A percentile compares a stretch with the other conserved stretches of the same genome.
Evolutionary conservation across 2,113 vertebrate genomes (phyloP).

Genomic region (Prietella phreatophila): DNA sequence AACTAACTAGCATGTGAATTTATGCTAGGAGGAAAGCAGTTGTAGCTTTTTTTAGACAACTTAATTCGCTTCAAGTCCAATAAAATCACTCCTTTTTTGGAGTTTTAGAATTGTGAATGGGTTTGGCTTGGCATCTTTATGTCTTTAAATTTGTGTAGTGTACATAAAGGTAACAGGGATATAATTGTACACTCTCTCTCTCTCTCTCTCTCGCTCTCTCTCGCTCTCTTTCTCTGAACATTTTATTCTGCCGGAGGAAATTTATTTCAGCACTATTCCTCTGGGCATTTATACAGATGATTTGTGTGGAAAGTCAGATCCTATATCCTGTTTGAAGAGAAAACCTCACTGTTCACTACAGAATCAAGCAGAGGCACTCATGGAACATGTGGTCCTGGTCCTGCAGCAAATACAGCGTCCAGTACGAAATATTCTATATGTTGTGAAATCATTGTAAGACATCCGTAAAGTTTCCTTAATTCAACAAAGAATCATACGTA

Average conservation of each 20-base stretch:
- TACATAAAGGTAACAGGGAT: not conserved
- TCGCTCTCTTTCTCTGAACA: not conserved
- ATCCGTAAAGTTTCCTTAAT: not conserved
- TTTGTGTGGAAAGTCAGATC: not conserved
- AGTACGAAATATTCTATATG: not conserved
- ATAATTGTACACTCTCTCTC: not conserved
- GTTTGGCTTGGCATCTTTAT: not conserved
- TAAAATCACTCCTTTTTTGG: not conserved
- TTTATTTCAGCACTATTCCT: not conserved
- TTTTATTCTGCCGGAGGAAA: not conserved
- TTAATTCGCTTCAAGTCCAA: not conserved
- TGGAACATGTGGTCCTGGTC: not conserved
- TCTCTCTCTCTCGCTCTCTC: not conserved
- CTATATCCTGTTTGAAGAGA: not conserved
- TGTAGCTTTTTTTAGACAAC: not conserved
- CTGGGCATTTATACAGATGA: not conserved
- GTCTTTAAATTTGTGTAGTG: not conserved
- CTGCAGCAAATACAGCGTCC: not conserved
- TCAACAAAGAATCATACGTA: not conserved
- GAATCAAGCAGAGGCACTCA: not conserved
- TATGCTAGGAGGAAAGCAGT: not conserved
- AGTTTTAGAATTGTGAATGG: not conserved
- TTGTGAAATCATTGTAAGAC: not conserved
- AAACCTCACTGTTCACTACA: not conserved
- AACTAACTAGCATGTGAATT: not conserved